Evolutionary conservation across 2,888 invertebrate genomes (phyloP).

Genomic region (Apotomis betuletana): DNA sequence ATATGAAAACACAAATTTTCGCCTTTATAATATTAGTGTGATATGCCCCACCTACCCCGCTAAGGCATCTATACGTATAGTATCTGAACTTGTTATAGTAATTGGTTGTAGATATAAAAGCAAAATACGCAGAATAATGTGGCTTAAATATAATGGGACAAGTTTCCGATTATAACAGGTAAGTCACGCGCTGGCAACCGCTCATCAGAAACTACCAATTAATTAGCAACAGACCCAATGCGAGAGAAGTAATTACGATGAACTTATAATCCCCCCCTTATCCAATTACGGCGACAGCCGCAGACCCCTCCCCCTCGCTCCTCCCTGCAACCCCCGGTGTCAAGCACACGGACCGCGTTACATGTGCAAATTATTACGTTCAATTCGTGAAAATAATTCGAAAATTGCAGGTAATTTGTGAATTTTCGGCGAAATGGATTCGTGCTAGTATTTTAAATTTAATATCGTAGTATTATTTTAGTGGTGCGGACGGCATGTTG

Average conservation of each 20-base stretch:
- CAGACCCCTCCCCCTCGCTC: slow-evolving; percentile 1
- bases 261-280: slow-evolving; percentile 39
- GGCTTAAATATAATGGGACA: no score
- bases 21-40: no score
- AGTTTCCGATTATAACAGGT: background rate
- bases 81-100: no score
- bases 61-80: no score
- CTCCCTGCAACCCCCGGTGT: slow-evolving; percentile 1
- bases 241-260: slow-evolving; percentile 40
- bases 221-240: slow-evolving; percentile 32
- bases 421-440: slow-evolving; percentile 15
- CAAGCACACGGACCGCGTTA: slow-evolving; percentile 26
- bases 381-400: slow-evolving; percentile 19
- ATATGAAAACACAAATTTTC: no score
- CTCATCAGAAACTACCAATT: slow-evolving; percentile 34
- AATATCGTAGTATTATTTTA: slow-evolving; percentile 6
- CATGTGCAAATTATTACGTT: slow-evolving; percentile 19
- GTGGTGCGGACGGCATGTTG: background rate
- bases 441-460: slow-evolving; percentile 15
- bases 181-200: slow-evolving; percentile 1
- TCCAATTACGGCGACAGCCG: slow-evolving; percentile 37
- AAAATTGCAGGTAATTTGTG: slow-evolving; percentile 15
- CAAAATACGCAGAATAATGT: no score
- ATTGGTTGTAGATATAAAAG: no score
- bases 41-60: no score